Conservation (phyloP, 1,140 invertebrate genomes). For the Drosophila grimshawi region DNA sequence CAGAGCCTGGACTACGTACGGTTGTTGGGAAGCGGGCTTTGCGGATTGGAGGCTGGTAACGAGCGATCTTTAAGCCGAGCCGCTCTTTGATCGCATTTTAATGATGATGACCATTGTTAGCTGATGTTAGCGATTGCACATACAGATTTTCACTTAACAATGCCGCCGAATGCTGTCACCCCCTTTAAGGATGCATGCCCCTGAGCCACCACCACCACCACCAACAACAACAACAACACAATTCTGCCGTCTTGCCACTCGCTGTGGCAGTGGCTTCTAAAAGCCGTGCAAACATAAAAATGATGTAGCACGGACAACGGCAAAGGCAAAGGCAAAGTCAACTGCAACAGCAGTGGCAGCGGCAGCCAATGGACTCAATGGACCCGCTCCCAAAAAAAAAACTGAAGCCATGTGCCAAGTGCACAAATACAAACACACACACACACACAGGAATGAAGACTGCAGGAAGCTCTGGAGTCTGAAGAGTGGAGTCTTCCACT, state of each 20-base stretch:
- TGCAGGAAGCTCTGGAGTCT: neutral
- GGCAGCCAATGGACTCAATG: conserved; percentile 16
- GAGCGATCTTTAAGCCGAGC: conserved; percentile 42
- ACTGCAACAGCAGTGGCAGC: conserved; percentile 6
- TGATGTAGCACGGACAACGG: conserved; percentile 49
- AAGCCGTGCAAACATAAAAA: conserved; percentile 79
- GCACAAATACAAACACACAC: neutral
- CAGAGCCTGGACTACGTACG: neutral
- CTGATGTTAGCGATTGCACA: conserved; percentile 81
- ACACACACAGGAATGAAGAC: neutral
- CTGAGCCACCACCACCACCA: neutral
- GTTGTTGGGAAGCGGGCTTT: neutral
- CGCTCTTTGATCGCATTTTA: conserved; percentile 81
- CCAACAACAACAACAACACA: conserved; percentile 1
- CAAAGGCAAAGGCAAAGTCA: conserved; percentile 3
- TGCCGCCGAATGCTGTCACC: conserved; percentile 54
- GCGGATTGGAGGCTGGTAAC: conserved; percentile 7
- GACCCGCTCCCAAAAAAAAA: conserved; percentile 11
- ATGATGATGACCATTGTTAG: conserved; percentile 84
- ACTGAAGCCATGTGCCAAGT: conserved; percentile 42
- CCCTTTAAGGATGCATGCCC: neutral
- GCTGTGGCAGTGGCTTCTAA: conserved; percentile 35
- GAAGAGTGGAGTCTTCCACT: no score
- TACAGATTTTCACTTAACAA: conserved; percentile 81
- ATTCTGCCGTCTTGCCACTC: neutral